These are phyloP conservation scores for Antechinus flavipes DNA, from an alignment of 2,113 vertebrate species.

Conservation along the genomic window DNA sequence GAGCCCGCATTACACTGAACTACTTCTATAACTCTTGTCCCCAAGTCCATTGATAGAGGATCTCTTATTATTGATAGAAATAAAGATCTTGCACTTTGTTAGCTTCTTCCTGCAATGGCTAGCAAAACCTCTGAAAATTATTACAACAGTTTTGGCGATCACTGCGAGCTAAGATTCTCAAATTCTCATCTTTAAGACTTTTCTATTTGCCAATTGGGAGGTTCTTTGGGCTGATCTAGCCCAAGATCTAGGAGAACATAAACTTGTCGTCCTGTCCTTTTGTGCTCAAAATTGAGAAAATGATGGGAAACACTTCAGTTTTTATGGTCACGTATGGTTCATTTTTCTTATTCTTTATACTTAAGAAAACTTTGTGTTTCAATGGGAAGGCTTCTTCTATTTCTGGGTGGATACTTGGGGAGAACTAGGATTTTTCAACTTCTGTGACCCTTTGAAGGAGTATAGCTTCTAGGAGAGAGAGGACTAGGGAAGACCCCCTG, in stretches of 20 bases:
- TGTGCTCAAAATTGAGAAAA: neutral
- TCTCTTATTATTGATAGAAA: neutral
- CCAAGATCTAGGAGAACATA: neutral
- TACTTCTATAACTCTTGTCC: neutral
- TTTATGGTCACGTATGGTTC: neutral
- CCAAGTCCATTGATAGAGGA: neutral
- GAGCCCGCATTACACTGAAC: neutral
- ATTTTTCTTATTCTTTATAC: neutral
- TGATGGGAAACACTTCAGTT: neutral
- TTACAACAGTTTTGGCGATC: neutral
- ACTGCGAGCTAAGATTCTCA: neutral
- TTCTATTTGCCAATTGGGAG: neutral
- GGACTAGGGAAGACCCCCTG: no score
- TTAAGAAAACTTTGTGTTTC: neutral
- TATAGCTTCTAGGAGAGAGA: no score
- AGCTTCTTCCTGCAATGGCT: neutral
- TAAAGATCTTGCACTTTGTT: neutral
- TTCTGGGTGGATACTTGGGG: neutral
- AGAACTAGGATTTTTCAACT: neutral
- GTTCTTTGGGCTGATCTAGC: neutral
- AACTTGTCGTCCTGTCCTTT: neutral
- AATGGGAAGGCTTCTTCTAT: neutral
- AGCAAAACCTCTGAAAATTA: neutral
- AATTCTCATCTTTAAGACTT: neutral
- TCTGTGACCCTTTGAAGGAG: neutral